These are phyloP conservation scores for Botia kubotai DNA, from an alignment of 2,797 vertebrate genomes.

Conservation along the genomic window DNA sequence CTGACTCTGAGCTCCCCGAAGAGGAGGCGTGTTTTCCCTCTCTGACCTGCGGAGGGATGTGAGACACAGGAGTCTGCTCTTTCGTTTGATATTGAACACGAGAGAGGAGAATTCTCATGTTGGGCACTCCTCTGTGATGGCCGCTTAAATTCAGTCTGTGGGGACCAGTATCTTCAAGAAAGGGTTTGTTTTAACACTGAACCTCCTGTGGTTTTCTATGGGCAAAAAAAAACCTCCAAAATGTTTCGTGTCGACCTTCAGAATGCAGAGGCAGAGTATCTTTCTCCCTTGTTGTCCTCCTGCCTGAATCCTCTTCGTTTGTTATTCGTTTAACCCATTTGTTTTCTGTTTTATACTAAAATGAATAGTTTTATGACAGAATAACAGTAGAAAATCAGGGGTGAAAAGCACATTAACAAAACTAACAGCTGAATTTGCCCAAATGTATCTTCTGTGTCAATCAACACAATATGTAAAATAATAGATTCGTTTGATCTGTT, in stretches of 20 bases:
- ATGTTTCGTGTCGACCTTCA: slow-evolving; percentile 64
- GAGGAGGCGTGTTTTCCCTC: slow-evolving; percentile 69
- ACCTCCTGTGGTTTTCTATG: slow-evolving; percentile 90
- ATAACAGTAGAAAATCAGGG: slow-evolving; percentile 66
- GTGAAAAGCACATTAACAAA: slow-evolving; percentile 76
- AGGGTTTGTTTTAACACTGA: slow-evolving; percentile 84
- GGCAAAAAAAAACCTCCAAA: slow-evolving; percentile 70
- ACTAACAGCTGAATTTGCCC: slow-evolving; percentile 23
- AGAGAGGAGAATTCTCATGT: slow-evolving; percentile 58
- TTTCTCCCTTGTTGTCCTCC: slow-evolving; percentile 71
- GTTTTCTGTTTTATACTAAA: slow-evolving; percentile 52
- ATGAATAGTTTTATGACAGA: slow-evolving; percentile 60
- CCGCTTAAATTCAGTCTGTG: slow-evolving; percentile 67
- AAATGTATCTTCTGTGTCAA: slow-evolving; percentile 13
- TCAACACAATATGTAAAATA: slow-evolving; percentile 23
- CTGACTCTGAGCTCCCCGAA: slow-evolving; percentile 77
- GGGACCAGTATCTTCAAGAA: slow-evolving; percentile 83
- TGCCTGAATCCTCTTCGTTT: slow-evolving; percentile 68
- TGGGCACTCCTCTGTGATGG: slow-evolving; percentile 56
- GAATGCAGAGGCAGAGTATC: slow-evolving; percentile 71
- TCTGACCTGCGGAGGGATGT: slow-evolving; percentile 66
- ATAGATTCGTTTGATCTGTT: slow-evolving; percentile 13
- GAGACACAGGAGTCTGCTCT: slow-evolving; percentile 66
- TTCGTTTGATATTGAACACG: slow-evolving; percentile 68
- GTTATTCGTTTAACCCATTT: slow-evolving; percentile 46